These are phyloP conservation scores for Lepidocolaptes lacrymiger DNA, from an alignment of 2,797 vertebrate species.

Conservation along the genomic window DNA sequence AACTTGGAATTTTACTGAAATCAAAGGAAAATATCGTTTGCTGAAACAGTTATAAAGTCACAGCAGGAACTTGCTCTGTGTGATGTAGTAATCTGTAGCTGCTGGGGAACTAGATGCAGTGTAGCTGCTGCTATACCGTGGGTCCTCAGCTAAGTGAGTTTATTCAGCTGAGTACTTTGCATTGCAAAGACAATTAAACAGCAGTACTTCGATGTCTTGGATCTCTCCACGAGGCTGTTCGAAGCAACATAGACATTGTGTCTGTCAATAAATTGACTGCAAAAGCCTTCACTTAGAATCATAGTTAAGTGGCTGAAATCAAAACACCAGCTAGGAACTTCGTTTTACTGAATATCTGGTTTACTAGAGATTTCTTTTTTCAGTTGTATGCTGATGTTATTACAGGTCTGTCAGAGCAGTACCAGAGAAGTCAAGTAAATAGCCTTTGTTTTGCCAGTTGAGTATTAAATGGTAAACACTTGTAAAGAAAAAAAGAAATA, in stretches of 20 bases:
- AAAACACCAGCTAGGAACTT: not conserved
- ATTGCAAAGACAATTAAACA: not conserved
- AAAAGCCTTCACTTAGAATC: not conserved
- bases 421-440: not conserved
- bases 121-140: not conserved
- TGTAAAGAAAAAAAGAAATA: not conserved
- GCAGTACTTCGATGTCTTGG: not conserved
- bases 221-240: not conserved
- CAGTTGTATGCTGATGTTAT: not conserved
- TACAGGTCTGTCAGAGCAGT: not conserved
- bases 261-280: not conserved
- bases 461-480: not conserved
- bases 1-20: not conserved
- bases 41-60: not conserved
- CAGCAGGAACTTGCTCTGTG: not conserved
- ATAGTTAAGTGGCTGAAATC: not conserved
- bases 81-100: not conserved
- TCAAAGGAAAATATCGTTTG: not conserved
- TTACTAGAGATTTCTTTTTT: not conserved
- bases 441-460: not conserved
- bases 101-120: not conserved
- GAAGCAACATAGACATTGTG: not conserved
- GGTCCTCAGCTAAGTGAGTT: not conserved
- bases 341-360: not conserved
- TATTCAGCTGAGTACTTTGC: not conserved